A percentile compares a stretch with the other conserved stretches of the same genome.
phyloP scores from a whole-genome alignment of 2,113 vertebrate genomes.

The Kobus ellipsiprymnus region DNA sequence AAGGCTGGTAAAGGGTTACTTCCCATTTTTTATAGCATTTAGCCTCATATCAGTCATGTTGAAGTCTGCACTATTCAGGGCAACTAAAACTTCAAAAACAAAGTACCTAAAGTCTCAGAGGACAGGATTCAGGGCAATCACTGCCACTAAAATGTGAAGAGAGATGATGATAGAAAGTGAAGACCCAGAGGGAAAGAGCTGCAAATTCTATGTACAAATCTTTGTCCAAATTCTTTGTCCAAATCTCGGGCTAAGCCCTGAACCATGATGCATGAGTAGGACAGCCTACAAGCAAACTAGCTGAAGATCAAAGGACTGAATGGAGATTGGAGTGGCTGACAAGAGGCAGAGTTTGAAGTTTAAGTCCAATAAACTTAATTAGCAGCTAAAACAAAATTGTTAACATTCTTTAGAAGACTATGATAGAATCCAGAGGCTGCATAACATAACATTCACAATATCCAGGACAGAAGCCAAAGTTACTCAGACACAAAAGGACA shows the following conservation, averaged over 20 bases:
- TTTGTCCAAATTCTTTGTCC: neutral
- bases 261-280: neutral
- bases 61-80: neutral
- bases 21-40: neutral
- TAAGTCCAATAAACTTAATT: neutral
- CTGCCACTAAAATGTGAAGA: neutral
- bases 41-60: neutral
- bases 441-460: neutral
- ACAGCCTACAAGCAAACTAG: neutral
- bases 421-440: neutral
- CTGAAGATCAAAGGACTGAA: neutral
- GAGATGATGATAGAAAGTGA: neutral
- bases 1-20: neutral
- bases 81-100: neutral
- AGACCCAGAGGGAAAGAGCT: neutral
- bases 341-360: neutral
- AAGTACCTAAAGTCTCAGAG: neutral
- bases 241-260: neutral
- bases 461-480: neutral
- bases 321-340: neutral
- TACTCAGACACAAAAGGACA: neutral
- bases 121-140: neutral
- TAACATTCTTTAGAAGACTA: neutral
- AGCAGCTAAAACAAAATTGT: neutral
- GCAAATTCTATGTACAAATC: neutral